These are phyloP conservation scores for Kryptolebias ocellatus DNA, from an alignment of 2,797 vertebrate species.

Conservation along the genomic window DNA sequence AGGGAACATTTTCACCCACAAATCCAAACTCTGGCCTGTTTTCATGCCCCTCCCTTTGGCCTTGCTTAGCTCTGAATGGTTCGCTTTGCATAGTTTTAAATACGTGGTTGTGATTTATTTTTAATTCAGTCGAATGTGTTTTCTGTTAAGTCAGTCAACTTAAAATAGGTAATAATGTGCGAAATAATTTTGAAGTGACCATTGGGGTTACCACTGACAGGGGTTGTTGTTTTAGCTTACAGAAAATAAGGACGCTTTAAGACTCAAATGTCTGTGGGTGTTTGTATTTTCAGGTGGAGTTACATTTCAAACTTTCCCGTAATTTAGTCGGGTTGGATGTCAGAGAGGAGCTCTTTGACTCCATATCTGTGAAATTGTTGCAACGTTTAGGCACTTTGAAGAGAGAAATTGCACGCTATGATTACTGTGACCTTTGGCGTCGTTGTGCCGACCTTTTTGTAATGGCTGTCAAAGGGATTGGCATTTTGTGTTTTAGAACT, in stretches of 20 bases:
- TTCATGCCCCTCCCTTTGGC: not conserved
- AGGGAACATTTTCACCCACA: constrained; percentile 24
- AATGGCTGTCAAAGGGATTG: constrained; percentile 33
- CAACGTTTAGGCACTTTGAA: constrained; percentile 38
- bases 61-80: not conserved
- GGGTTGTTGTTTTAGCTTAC: too few species aligned
- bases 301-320: not conserved
- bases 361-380: constrained; percentile 29
- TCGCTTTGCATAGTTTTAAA: not conserved
- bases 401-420: constrained; percentile 17
- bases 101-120: not conserved
- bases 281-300: not conserved
- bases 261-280: not conserved
- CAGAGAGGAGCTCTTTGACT: not conserved
- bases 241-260: not conserved
- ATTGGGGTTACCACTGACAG: too few species aligned
- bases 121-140: not conserved
- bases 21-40: constrained; percentile 14
- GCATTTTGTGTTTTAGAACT: constrained; percentile 14
- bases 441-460: constrained; percentile 20
- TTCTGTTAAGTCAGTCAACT: not conserved
- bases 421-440: constrained; percentile 27
- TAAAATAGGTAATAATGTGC: not conserved
- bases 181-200: too few species aligned
- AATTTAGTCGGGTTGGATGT: not conserved